These are phyloP conservation scores for Nesogale talazaci DNA, from an alignment of 2,113 vertebrate species.

Conservation along the genomic window DNA sequence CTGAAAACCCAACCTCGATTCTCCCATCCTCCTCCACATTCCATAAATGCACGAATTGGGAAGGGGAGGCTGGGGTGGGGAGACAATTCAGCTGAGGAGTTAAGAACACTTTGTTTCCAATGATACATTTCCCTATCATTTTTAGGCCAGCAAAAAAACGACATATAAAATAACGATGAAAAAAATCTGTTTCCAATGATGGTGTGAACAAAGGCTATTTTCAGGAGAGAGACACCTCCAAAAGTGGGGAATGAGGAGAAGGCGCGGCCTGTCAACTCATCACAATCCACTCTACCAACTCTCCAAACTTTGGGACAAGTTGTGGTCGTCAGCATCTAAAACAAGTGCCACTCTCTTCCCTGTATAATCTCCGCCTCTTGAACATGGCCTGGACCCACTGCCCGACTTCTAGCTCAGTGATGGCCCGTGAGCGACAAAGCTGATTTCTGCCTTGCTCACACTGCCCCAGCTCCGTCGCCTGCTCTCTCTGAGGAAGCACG, in stretches of 20 bases:
- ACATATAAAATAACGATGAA: not conserved
- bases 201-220: constrained; percentile 69
- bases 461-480: not conserved
- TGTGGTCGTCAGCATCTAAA: not conserved
- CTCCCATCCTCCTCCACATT: not conserved
- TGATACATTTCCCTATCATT: constrained; percentile 46
- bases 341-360: not conserved
- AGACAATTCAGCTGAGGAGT: constrained; percentile 29
- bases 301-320: not conserved
- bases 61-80: too few relatives aligned
- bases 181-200: constrained; percentile 49
- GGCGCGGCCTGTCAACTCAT: constrained; percentile 47
- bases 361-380: not conserved
- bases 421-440: not conserved
- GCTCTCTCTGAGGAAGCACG: not conserved
- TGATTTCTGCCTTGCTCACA: not conserved
- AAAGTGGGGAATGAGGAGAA: constrained; percentile 47
- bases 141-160: constrained; percentile 50
- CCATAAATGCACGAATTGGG: not conserved
- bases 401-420: not conserved
- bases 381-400: not conserved
- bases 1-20: not conserved
- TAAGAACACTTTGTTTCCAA: constrained; percentile 22
- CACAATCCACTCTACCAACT: constrained; percentile 49
- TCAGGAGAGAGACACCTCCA: constrained; percentile 41